Conservation (phyloP, 2,888 invertebrate genomes). For the Epirrhoe alternata region DNA sequence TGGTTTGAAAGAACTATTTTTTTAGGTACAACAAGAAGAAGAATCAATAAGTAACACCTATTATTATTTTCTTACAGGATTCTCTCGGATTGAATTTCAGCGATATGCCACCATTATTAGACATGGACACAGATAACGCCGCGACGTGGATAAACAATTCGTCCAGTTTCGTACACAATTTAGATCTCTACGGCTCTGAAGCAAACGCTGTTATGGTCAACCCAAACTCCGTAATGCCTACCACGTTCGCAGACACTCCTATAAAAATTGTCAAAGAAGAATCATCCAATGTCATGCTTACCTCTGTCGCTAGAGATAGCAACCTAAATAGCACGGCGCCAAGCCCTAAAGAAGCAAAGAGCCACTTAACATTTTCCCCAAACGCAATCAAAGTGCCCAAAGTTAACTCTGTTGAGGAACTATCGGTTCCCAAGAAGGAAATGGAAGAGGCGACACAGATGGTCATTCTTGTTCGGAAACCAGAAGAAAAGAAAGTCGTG, state of each 20-base stretch:
- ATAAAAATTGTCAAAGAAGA: constrained; percentile 80
- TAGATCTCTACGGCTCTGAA: constrained; percentile 89
- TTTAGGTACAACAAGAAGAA: too few relatives aligned
- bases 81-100: constrained; percentile 86
- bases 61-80: constrained; percentile 67
- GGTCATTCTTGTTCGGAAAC: constrained; percentile 77
- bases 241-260: constrained; percentile 86
- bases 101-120: constrained; percentile 86
- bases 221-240: constrained; percentile 95
- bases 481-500: constrained; percentile 83
- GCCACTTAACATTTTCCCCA: constrained; percentile 90
- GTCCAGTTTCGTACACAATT: constrained; percentile 87
- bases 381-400: constrained; percentile 87
- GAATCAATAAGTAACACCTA: not conserved
- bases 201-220: constrained; percentile 94
- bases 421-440: constrained; percentile 54
- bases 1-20: too few relatives aligned
- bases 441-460: constrained; percentile 81
- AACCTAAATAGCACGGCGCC: constrained; percentile 74
- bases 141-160: constrained; percentile 86
- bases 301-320: constrained; percentile 69
- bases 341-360: constrained; percentile 88
- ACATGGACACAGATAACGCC: constrained; percentile 88
- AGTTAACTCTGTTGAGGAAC: constrained; percentile 70
- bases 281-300: constrained; percentile 77